Evolutionary conservation across 2,888 invertebrate genomes (phyloP), one percentile per base, ranked within the genome.

Genomic region (Drosophila diplacantha): DNA sequence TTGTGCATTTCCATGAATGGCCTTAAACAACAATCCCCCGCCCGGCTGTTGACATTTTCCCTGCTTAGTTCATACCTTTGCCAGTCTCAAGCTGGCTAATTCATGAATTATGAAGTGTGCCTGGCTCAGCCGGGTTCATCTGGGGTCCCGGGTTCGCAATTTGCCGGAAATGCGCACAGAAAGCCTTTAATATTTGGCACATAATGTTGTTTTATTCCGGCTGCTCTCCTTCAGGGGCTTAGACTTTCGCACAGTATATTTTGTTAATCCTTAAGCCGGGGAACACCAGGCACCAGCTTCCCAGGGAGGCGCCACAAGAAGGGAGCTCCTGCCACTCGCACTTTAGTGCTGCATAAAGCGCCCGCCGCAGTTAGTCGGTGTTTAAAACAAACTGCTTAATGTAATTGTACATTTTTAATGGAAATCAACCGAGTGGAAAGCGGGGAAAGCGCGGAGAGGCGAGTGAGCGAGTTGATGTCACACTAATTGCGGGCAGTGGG

Each of bases 341-440:
- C 22, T 24, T 43, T 9, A 31, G 39, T n/a, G 52, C 31, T 8
- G 29, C 32, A 24, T 31, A 22, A 32, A 50, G 31, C 32, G 16
- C 14, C 11, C 3, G 22, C 18, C 31, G n/a, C 3, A 16, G 39
- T 3, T 24, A n/a, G 41, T 41, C 9, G 5, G 8, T 8, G 5
- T n/a, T 5, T 14, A 38, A 53, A 26, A 6, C 18, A 53, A 55
- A 55, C 55, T 26, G 26, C 39, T 54, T 55, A 43, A 53, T 53
- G 52, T 14, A 44, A 43, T 58, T 54, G 55, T 57, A 39, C 24
- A 55, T 54, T 57, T 57, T 57, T 7, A 57, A 55, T 34, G 55
- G 24, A 26, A 41, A 7, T 20, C 32, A 26, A 14, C 26, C 1
- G 39, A 37, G 16, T 24, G 31, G 38, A 53, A 39, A 52, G 52